Percentiles rank a stretch among this genome's conserved stretches.
Conservation (phyloP, 1,140 invertebrate species). For the Chrysopa pallens region DNA sequence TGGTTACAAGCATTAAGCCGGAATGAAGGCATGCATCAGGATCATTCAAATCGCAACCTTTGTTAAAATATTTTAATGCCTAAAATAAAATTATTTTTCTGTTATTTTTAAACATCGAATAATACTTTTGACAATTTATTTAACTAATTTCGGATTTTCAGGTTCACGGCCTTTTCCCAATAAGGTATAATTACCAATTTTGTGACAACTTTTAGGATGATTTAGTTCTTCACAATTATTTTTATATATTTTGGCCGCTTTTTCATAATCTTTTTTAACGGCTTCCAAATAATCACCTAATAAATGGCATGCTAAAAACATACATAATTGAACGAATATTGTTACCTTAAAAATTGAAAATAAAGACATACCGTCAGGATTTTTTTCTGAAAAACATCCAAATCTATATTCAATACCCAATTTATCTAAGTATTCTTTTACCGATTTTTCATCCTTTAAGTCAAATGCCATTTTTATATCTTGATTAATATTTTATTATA, state of each 20-base stretch:
- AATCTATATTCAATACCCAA: conserved; percentile 82
- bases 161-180: conserved; percentile 40
- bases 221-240: conserved; percentile 71
- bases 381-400: conserved; percentile 71
- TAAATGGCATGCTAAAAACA: conserved; percentile 68
- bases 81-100: background rate
- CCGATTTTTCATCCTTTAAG: conserved; percentile 68
- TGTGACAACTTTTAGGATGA: conserved; percentile 66
- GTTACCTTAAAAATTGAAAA: background rate
- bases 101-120: no score
- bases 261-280: conserved; percentile 58
- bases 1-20: conserved; percentile 44
- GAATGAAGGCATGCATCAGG: conserved; percentile 52
- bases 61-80: conserved; percentile 55
- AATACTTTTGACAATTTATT: no score
- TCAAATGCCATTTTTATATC: conserved; percentile 34
- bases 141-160: conserved; percentile 24
- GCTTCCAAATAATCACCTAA: conserved; percentile 74
- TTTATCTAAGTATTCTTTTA: conserved; percentile 74
- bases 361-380: conserved; percentile 44
- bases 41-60: conserved; percentile 54
- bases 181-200: conserved; percentile 54
- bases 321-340: conserved; percentile 3
- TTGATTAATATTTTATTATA: no score
- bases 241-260: conserved; percentile 61